Conservation (phyloP, 2,797 vertebrate genomes). For the Tokudaia tokunoshimensis region DNA sequence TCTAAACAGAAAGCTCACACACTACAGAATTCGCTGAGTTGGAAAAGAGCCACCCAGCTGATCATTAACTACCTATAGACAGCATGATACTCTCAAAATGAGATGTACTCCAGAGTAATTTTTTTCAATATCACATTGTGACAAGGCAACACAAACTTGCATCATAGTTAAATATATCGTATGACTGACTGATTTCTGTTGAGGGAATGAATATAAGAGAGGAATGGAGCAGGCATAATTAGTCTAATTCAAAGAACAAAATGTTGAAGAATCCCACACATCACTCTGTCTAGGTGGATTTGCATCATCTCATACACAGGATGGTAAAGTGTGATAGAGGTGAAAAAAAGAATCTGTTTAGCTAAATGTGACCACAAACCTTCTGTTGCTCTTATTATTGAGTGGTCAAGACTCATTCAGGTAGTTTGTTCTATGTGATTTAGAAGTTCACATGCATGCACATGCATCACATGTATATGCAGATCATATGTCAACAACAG, state of each 20-base stretch:
- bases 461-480: not conserved
- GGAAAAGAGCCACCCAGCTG: not conserved
- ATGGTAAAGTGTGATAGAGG: not conserved
- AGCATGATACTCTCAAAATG: conserved; percentile 12
- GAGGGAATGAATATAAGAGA: not conserved
- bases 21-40: not conserved
- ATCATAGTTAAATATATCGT: not conserved
- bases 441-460: not conserved
- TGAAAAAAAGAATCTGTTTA: not conserved
- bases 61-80: not conserved
- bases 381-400: not conserved
- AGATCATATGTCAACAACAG: not conserved
- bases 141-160: not conserved
- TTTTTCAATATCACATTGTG: not conserved
- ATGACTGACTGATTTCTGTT: not conserved
- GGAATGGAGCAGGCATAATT: too few species aligned
- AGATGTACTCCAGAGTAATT: not conserved
- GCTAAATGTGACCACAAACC: not conserved
- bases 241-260: not conserved
- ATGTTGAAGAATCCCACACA: not conserved
- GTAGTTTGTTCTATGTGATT: not conserved
- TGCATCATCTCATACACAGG: not conserved
- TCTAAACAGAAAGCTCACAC: not conserved
- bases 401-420: not conserved
- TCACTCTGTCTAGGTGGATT: not conserved